Evolutionary conservation across 2,113 vertebrate species (phyloP), one percentile per base, ranked within the genome.

Genomic region (Girardinichthys multiradiatus): DNA sequence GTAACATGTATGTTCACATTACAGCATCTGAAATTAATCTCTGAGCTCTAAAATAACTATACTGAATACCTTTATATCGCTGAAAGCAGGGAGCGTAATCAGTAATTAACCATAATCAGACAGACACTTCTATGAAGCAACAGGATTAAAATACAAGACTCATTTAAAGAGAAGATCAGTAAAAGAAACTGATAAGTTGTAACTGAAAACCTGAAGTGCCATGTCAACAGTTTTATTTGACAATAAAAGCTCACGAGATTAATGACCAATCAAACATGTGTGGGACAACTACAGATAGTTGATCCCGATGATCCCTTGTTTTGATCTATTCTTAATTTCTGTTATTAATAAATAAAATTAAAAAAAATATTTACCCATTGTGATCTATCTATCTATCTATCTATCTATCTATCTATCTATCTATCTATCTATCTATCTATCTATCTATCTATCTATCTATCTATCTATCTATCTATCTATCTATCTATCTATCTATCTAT

Each of bases 51-150:
- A 66, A 70, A 63, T 17, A 57, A 70, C 33, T 14, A 45, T 11
- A 59, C 28, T n/a, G 64, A 68, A 57, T n/a, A 65, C n/a, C 4
- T 39, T 27, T 73, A 17, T 7, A 48, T 64, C 51, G 39, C 76
- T 24, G 48, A 60, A 28, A 69, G 0, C 1, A 30, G 21, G 27
- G 57, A n/a, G n/a, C n/a, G n/a, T n/a, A n/a, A n/a, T 54, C 28
- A 26, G 10, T 39, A 64, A 21, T 64, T 57, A 67, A n/a, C 26
- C 70, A 35, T 31, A 5, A 65, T 68, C 48, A 39, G 24, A 79
- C 24, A 45, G 19, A 7, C 19, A 45, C 19, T 74, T 58, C 19
- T 24, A 31, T 37, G 42, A 80, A 57, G 13, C 37, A 29, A 69
- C 59, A 74, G 19, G n/a, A 45, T 29, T 33, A 58, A 65, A 72